Evolutionary conservation across 2,113 vertebrate genomes (phyloP), one percentile per base, ranked within the genome.

Genomic region (Strix aluco): DNA sequence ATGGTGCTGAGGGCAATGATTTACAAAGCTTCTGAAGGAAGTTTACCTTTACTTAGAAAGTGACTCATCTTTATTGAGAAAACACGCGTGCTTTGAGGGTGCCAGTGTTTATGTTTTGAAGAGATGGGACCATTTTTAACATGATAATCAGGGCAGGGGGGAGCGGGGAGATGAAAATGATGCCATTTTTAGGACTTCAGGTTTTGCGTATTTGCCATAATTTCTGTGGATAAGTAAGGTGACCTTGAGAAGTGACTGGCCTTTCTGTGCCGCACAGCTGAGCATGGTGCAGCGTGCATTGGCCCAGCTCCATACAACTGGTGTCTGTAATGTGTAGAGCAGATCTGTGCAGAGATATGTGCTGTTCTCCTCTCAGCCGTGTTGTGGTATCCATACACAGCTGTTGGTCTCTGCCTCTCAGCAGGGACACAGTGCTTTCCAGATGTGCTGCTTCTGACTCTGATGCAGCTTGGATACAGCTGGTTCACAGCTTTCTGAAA

Each of bases 1-100:
- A 80, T 49, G 51, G 32, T 88, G 52, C 78, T 61, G 67, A 75
- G 46, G 21, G 79, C 79, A 71, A 15, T 32, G 67, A 79, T 85
- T 79, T 85, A 44, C 26, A 69, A 79, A 88, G 40, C 83, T 91
- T 94, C 61, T 75, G 66, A 79, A 85, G 25, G 55, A 89, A 82
- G 73, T 93, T 93, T 86, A 70, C 63, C n/a, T 91, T 86, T 86
- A 22, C 70, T 88, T 58, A 72, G 54, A 65, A 93, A 91, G n/a
- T 84, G 83, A 91, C 52, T 96, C 61, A 81, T 81, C 92, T 94
- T 94, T 87, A 63, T 52, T 69, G 61, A 61, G 85, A 85, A 96
- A 90, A 42, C 29, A 51, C 6, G 2, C 1, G 4, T 1, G 0
- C 38, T 96, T 96, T 90, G 66, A 90, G 77, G 58, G 26, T 88